Base-by-base conservation (phyloP, 2,888 invertebrate genomes). In the Bombylius discolor region DNA sequence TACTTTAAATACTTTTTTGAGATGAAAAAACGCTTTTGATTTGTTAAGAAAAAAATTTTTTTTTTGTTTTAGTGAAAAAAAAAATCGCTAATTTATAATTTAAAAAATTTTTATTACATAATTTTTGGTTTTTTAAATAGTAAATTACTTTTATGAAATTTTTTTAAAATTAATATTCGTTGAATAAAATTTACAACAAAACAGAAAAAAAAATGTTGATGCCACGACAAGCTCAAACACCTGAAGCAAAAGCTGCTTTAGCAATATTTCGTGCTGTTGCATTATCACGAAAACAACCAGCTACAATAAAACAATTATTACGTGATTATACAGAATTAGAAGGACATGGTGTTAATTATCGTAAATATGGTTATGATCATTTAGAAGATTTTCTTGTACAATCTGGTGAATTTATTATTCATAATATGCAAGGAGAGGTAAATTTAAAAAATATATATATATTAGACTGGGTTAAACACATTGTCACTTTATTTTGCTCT, bases 261-360 rank as follows among this genome's bases (percentile, higher is more conserved):
- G 57, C 64, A 34, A 66, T 70, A 49, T 64, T 73, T 49, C 69
- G 73, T 47, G 68, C 72, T 1, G 52, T 72, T 14, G 62, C 70
- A 49, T 67, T 66, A 51, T 70, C 71, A 23, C 64, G 64, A 31
- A 71, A 72, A 59, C 66, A 66, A 53, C 70, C 71, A 58, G 66
- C 68, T 47, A 64, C 62, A 51, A 58, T 71, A 49, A 56, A 57
- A 5, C 59, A 64, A n/a, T 62, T 77, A 62, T 44, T 67, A 79
- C 81, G 76, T 49, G 87, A 87, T 65, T 86, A 83, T 68, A 71
- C 69, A 52, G 78, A 78, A 62, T 68, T 86, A 34, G 80, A 83
- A 67, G 84, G 84, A 34, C 78, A 78, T 66, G 72, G 72, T 62
- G 81, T 87, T 63, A 85, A 85, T 7, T 85, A 72, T 63, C 73